A percentile compares a stretch with the other conserved stretches of the same genome.
phyloP scores from a whole-genome alignment of 1,140 invertebrate species.

The Aphaenogaster floridana region DNA sequence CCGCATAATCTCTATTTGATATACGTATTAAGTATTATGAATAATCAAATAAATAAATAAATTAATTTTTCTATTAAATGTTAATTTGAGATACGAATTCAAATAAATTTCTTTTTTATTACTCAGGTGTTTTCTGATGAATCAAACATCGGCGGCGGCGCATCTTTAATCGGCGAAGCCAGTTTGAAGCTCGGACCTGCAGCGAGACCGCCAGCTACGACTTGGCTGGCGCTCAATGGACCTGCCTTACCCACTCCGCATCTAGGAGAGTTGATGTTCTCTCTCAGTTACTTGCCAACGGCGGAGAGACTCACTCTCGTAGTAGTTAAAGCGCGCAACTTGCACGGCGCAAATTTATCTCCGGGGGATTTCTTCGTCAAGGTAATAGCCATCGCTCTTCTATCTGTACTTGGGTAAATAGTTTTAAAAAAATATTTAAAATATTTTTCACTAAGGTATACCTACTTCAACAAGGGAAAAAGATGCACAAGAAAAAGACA shows the following conservation, averaged over 20 bases:
- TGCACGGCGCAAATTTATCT: constrained; percentile 78
- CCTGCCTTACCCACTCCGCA: constrained; percentile 88
- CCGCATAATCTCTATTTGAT: neutral
- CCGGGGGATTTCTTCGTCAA: constrained; percentile 85
- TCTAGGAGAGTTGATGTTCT: constrained; percentile 88
- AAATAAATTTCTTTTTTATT: constrained; percentile 29
- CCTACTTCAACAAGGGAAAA: constrained; percentile 91
- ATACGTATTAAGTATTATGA: neutral
- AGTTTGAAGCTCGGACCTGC: constrained; percentile 86
- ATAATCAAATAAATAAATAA: neutral
- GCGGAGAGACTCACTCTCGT: constrained; percentile 89
- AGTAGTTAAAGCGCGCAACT: constrained; percentile 88
- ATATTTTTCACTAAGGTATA: constrained; percentile 88
- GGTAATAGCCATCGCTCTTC: constrained; percentile 68
- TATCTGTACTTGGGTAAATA: constrained; percentile 1
- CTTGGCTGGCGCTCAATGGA: constrained; percentile 86
- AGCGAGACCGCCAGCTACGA: constrained; percentile 85
- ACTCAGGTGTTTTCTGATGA: constrained; percentile 83
- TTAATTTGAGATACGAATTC: neutral
- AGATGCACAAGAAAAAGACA: constrained; percentile 92
- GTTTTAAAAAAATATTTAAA: constrained; percentile 13
- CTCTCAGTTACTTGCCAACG: constrained; percentile 88
- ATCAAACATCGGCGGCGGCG: constrained; percentile 70
- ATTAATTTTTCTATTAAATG: neutral
- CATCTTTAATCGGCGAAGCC: constrained; percentile 83